A percentile compares a stretch with the other conserved stretches of the same genome.
Conservation (phyloP, 2,113 vertebrate species). For the Paradisaea rubra region DNA sequence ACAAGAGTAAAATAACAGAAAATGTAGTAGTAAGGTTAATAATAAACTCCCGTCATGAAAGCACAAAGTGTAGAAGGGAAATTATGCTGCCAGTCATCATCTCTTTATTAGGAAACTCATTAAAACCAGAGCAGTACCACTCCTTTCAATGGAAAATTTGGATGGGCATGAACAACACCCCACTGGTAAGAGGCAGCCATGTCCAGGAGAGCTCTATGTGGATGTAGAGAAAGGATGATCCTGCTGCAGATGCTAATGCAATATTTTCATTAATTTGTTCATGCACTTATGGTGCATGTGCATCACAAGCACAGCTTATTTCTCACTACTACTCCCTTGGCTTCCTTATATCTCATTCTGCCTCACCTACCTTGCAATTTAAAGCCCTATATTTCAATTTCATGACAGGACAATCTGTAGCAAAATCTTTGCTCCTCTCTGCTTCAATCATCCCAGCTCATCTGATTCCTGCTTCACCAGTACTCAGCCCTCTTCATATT, state of each 20-base stretch:
- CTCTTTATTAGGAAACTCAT: conserved; percentile 6
- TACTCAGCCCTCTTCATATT: neutral
- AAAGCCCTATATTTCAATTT: conserved; percentile 42
- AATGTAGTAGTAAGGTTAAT: conserved; percentile 48
- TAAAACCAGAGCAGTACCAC: neutral
- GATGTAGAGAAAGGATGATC: neutral
- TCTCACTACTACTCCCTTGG: conserved; percentile 22
- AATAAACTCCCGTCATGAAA: conserved; percentile 51
- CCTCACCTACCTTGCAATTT: conserved; percentile 12
- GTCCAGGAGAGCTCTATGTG: neutral
- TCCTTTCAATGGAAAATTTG: neutral
- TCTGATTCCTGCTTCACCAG: neutral
- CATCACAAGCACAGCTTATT: conserved; percentile 16
- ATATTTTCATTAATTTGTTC: conserved; percentile 35
- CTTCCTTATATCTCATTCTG: conserved; percentile 23
- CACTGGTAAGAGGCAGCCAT: neutral
- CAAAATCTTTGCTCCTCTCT: conserved; percentile 27
- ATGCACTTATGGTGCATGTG: neutral
- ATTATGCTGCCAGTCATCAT: conserved; percentile 32
- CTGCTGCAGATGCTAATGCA: neutral
- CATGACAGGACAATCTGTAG: conserved; percentile 37
- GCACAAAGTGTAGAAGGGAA: conserved; percentile 4
- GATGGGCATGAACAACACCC: neutral
- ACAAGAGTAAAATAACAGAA: conserved; percentile 48
- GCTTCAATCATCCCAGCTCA: conserved; percentile 6